phyloP scores from a whole-genome alignment of 2,888 invertebrate species.

The Neoascia interrupta region DNA sequence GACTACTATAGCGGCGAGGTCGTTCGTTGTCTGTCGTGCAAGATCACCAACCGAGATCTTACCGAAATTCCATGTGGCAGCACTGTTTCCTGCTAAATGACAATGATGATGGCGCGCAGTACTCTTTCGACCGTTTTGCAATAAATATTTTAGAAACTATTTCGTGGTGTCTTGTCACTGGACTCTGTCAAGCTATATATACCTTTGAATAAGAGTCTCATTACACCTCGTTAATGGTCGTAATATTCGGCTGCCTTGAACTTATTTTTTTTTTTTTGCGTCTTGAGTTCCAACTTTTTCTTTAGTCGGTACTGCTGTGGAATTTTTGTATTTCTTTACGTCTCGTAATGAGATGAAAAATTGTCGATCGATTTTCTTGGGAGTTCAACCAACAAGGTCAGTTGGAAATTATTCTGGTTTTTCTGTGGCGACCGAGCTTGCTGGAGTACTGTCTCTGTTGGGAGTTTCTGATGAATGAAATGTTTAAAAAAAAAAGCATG shows the following conservation, averaged over 20 bases:
- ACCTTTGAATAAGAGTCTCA: conserved; percentile 11
- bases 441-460: conserved; percentile 31
- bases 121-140: conserved; percentile 8
- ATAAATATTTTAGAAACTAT: background rate
- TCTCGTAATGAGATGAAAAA: conserved; percentile 7
- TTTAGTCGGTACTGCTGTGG: background rate
- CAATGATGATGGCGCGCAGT: background rate
- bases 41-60: conserved; percentile 18
- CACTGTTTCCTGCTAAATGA: conserved; percentile 53
- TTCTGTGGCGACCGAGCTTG: conserved; percentile 3
- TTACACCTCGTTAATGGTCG: conserved; percentile 36
- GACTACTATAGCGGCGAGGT: conserved; percentile 42
- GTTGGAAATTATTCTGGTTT: conserved; percentile 40
- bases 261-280: conserved; percentile 13
- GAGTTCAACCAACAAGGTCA: conserved; percentile 47
- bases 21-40: conserved; percentile 8
- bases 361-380: conserved; percentile 24
- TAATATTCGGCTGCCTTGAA: conserved; percentile 49
- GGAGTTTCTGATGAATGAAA: conserved; percentile 4
- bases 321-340: too few species aligned
- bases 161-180: too few species aligned
- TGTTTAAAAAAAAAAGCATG: too few species aligned
- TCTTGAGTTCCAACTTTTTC: conserved; percentile 15
- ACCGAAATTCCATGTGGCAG: conserved; percentile 41
- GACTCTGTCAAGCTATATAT: too few species aligned